Evolutionary conservation across 2,797 vertebrate genomes (phyloP).

Genomic region (Spheniscus humboldti): DNA sequence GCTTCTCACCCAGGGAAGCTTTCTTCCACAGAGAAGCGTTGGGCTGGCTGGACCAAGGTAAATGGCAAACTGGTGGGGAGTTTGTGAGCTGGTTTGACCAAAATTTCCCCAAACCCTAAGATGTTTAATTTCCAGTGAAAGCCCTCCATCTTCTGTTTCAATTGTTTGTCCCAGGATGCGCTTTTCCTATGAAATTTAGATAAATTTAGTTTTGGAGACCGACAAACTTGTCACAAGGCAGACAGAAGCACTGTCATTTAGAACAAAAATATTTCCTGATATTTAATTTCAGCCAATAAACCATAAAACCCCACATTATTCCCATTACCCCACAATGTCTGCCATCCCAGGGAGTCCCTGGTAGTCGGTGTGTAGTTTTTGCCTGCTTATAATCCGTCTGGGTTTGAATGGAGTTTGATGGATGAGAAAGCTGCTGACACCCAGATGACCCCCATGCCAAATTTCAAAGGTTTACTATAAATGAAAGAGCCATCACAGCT

Average conservation of each 20-base stretch:
- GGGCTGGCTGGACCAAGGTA: background rate
- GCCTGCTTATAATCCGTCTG: background rate
- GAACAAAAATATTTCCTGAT: background rate
- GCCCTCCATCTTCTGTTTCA: background rate
- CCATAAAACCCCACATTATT: background rate
- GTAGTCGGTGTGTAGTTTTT: background rate
- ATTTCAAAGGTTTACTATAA: background rate
- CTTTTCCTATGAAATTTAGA: background rate
- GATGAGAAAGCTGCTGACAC: background rate
- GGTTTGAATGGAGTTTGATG: background rate
- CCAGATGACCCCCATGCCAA: background rate
- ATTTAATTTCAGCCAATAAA: background rate
- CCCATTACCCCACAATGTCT: background rate
- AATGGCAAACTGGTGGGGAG: background rate
- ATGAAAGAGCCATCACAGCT: background rate
- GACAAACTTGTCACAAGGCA: background rate
- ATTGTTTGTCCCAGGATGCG: background rate
- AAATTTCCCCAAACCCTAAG: background rate
- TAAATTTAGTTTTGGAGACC: background rate
- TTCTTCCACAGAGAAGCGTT: fast-evolving
- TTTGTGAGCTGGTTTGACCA: background rate
- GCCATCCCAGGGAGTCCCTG: background rate
- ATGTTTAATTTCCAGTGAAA: background rate
- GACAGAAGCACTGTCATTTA: background rate
- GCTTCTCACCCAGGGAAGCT: background rate